Evolutionary conservation across 2,888 invertebrate species (phyloP).

Genomic region (Caenorhabditis wallacei): DNA sequence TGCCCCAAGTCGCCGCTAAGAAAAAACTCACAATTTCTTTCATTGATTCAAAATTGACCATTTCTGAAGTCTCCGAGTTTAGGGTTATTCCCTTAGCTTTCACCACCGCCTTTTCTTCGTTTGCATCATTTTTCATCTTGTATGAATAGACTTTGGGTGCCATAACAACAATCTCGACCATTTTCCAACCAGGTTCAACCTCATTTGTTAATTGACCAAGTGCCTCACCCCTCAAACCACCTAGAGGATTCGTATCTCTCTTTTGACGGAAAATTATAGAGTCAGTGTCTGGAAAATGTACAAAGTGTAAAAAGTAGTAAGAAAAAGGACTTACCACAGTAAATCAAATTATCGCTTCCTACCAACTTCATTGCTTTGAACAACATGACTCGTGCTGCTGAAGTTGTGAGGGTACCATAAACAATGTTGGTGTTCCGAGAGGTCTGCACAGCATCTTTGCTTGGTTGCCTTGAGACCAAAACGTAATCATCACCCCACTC

Average conservation of each 20-base stretch:
- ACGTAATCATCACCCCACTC: neutral
- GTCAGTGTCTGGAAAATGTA: slow-evolving; percentile 20
- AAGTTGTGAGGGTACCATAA: slow-evolving; percentile 14
- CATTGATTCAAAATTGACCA: slow-evolving; percentile 6
- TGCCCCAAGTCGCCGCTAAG: too few species aligned
- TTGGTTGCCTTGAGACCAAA: neutral
- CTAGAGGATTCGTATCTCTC: neutral
- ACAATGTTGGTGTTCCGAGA: slow-evolving; percentile 5
- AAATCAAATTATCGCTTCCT: neutral
- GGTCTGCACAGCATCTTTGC: neutral
- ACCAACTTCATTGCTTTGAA: neutral
- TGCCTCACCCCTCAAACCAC: neutral
- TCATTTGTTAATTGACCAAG: neutral
- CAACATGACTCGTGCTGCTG: neutral
- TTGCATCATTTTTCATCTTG: neutral
- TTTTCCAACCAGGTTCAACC: neutral
- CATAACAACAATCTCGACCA: neutral
- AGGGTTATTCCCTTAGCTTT: slow-evolving; percentile 4
- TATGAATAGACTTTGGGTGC: slow-evolving; percentile 14
- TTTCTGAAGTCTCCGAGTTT: neutral
- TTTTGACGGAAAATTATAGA: neutral
- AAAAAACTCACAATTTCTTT: neutral
- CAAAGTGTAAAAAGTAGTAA: too few species aligned
- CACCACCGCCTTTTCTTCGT: neutral
- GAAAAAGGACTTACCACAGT: slow-evolving; percentile 32